Percentiles rank a stretch among this genome's conserved stretches.
phyloP scores from a whole-genome alignment of 2,888 invertebrate species.

The Julus scanicus region DNA sequence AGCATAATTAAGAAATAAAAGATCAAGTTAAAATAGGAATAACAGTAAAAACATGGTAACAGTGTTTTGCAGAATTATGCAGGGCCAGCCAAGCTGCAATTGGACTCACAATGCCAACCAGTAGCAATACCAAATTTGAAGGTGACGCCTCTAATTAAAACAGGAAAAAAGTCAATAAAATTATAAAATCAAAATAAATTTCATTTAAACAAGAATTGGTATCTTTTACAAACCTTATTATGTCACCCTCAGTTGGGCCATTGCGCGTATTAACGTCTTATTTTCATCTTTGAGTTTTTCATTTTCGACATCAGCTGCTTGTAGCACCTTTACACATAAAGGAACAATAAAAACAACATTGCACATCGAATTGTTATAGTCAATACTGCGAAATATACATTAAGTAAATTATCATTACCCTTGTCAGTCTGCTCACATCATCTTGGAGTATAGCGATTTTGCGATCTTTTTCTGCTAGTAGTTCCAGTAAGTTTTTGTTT shows the following conservation, averaged over 20 bases:
- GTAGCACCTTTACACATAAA: constrained; percentile 55
- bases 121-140: background rate
- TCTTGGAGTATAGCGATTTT: constrained; percentile 66
- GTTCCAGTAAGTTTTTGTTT: constrained; percentile 65
- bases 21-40: background rate
- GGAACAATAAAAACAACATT: too few relatives aligned
- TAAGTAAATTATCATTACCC: constrained; percentile 62
- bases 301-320: constrained; percentile 61
- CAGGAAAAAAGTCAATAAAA: constrained; percentile 3
- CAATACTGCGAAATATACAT: too few relatives aligned
- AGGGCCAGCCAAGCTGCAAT: constrained; percentile 30
- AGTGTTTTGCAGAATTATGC: background rate
- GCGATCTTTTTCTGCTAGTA: constrained; percentile 67
- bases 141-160: background rate
- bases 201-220: background rate
- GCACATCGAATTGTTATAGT: too few relatives aligned
- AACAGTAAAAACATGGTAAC: background rate
- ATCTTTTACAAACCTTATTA: constrained; percentile 44
- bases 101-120: background rate
- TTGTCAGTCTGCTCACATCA: constrained; percentile 65
- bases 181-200: background rate
- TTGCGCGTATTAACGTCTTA: constrained; percentile 65
- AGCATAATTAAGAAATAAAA: constrained; percentile 16
- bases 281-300: constrained; percentile 66
- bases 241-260: constrained; percentile 63